Base-by-base conservation (phyloP, 2,888 invertebrate genomes). In the Andrena bucephala region DNA sequence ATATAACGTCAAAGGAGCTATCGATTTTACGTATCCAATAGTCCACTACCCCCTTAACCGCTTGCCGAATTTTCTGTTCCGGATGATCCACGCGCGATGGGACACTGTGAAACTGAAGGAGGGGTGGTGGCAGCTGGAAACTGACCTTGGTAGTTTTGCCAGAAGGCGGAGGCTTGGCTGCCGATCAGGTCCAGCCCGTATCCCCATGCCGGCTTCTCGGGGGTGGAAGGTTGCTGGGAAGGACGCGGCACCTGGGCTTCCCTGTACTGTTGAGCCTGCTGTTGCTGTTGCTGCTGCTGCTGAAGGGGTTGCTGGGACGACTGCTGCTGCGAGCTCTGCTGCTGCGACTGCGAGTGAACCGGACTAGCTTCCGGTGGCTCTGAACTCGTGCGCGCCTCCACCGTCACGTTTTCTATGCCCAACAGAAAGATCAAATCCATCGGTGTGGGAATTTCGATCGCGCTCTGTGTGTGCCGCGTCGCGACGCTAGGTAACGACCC, bases 81-180 rank as follows among this genome's bases (percentile, higher is more conserved):
- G 1, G 16, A 16, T 42, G 16, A 42, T 42, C 16, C 42, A 1
- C 13, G 16, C 42, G 42, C 16, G 42, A 16, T 4, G 13, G 42
- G 16, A 42, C 4, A 16, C 16, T 42, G 16, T 16, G 42, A 42
- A 42, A 42, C 13, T 13, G 42, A 42, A 42, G 1, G 1, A 16
- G 16, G 1, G 16, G 3, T 42, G 42, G 16, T 42, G 42, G 42
- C 1, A 16, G 13, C 42, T 42, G 42, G n/a, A 48, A 82, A 94
- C 96, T 95, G 94, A 98, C 98, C 98, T 93, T 98, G 98, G 95
- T 98, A 98, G 94, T 98, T 98, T 94, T 98, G 98, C 98, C 98
- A 98, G 94, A 98, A 98, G 60, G 97, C 97, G 66, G 94, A 92
- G 27, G 97, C 97, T 54, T 97, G 97, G 73, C 96, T 97, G 91